Evolutionary conservation across 2,888 invertebrate genomes (phyloP).

Genomic region (Seira ritae): DNA sequence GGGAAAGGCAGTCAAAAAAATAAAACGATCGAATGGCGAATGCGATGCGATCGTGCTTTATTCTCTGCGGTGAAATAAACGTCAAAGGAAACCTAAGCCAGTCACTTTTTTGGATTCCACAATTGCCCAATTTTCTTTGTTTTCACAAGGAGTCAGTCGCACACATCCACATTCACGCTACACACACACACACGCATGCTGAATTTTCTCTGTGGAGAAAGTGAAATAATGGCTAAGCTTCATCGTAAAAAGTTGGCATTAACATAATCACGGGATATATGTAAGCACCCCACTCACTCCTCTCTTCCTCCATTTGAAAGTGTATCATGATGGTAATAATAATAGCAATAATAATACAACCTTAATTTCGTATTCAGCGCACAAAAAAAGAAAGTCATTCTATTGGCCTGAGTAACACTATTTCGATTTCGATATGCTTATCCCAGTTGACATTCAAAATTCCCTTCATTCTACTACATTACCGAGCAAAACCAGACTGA

Average conservation of each 20-base stretch:
- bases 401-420: neutral
- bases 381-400: neutral
- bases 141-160: neutral
- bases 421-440: neutral
- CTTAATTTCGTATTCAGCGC: neutral
- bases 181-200: neutral
- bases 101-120: no score
- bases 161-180: neutral
- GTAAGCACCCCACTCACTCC: neutral
- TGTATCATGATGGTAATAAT: neutral
- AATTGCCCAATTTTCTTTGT: no score
- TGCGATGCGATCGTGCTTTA: no score
- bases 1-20: no score
- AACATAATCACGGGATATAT: neutral
- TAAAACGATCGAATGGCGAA: no score
- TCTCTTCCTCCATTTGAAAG: neutral
- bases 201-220: neutral
- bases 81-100: no score
- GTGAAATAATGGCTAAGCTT: neutral
- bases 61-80: no score
- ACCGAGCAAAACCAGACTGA: neutral
- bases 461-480: neutral
- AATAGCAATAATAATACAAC: conserved; percentile 4
- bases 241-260: neutral
- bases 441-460: neutral